Percentiles rank a stretch among this genome's conserved stretches.
Evolutionary conservation across 2,888 invertebrate genomes (phyloP).

Genomic region (Aleiodes testaceus): DNA sequence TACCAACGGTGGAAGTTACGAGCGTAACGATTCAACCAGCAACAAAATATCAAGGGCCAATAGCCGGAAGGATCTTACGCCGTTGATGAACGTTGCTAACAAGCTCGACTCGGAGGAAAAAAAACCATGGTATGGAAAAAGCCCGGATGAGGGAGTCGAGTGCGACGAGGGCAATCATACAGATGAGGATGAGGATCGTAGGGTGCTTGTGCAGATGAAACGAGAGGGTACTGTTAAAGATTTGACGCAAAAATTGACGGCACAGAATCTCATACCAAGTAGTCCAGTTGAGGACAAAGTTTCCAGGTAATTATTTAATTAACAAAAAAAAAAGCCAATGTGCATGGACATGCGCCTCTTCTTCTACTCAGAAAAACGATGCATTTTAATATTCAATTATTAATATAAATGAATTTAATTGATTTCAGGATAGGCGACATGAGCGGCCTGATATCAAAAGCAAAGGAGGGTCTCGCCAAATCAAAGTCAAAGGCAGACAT

Average conservation of each 20-base stretch:
- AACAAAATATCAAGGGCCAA: constrained; percentile 68
- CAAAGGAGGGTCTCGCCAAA: constrained; percentile 92
- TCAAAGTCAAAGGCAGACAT: constrained; percentile 88
- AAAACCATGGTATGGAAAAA: constrained; percentile 74
- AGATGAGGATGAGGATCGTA: constrained; percentile 76
- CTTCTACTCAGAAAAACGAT: neutral
- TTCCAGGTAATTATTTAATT: constrained; percentile 63
- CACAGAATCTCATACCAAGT: constrained; percentile 78
- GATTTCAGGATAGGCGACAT: constrained; percentile 82
- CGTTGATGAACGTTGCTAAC: constrained; percentile 76
- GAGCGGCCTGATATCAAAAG: constrained; percentile 93
- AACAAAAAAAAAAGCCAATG: no score
- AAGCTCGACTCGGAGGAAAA: constrained; percentile 76
- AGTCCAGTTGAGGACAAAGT: constrained; percentile 74
- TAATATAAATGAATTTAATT: neutral
- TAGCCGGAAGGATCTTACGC: constrained; percentile 75
- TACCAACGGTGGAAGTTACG: constrained; percentile 66
- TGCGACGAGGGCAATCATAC: constrained; percentile 74
- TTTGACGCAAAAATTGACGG: constrained; percentile 88
- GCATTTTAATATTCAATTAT: no score
- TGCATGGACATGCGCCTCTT: neutral
- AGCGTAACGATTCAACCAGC: constrained; percentile 65
- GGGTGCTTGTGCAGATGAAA: constrained; percentile 81
- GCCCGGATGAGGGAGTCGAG: constrained; percentile 77
- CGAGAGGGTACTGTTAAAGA: constrained; percentile 92